Base-by-base conservation (phyloP, 2,113 vertebrate species). In the Brachypteracias leptosomus region DNA sequence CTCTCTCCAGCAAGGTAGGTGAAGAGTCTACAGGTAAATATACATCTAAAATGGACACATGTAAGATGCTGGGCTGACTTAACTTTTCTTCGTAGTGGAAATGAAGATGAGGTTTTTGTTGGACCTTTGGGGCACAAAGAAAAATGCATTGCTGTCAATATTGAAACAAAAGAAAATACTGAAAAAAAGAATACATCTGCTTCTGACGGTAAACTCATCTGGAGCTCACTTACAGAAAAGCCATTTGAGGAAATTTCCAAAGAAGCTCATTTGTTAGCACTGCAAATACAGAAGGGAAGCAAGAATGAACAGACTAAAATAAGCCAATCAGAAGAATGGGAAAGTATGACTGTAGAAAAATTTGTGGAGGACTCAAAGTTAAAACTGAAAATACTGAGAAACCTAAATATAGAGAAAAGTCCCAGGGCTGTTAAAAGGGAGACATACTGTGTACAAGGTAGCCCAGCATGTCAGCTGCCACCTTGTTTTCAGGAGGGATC, bases 21-120 rank as follows among this genome's bases (percentile, higher is more conserved):
- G 22, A 16, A 51, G 10, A 17, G 10, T 68, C 24, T 59, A 14
- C 28, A 20, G 19, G 18, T 85, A 77, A 65, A 28, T 36, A 25
- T 5, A 71, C 46, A 33, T 85, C 52, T 52, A 38, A 15, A 84
- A 58, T 21, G 7, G 17, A 55, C 4, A 18, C 7, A 6, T 0
- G 0, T 35, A 65, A 51, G 9, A 11, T 67, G 18, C 47, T 76
- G 62, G 12, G 71, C 62, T 96, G 29, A 96, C 29, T 59, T 65
- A 22, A n/a, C 28, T 85, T 97, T 55, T 71, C 36, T 88, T 91
- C 75, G 67, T 33, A 98, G 98, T 49, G 97, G 98, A 71, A 98
- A 98, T 54, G 99, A 99, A 55, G 98, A 98, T 29, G 99, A 99
- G 87, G 99, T 99, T 44, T 99, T 99, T 88, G 16, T 98, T 40